phyloP scores from a whole-genome alignment of 2,888 invertebrate genomes.

The Polietes domitor region DNA sequence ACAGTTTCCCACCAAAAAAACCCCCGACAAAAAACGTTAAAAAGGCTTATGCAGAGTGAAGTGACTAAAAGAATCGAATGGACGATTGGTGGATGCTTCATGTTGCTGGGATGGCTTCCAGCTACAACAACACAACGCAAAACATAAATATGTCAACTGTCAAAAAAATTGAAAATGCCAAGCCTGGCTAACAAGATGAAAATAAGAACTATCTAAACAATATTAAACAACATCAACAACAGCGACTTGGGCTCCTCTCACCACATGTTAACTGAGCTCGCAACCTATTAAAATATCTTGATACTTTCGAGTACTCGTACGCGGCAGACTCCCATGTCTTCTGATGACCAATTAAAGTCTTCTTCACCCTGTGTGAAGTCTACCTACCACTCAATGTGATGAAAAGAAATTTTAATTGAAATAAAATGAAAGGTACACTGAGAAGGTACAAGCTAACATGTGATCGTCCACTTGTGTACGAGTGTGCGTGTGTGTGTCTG shows the following conservation, averaged over 20 bases:
- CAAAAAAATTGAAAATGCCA: conserved; percentile 65
- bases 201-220: conserved; percentile 57
- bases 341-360: conserved; percentile 16
- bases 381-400: conserved; percentile 3
- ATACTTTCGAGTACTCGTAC: neutral
- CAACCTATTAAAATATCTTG: neutral
- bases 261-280: neutral
- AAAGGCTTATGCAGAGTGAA: conserved; percentile 3
- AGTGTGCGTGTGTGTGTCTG: neutral
- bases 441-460: too few relatives aligned
- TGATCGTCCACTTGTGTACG: too few relatives aligned
- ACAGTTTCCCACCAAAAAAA: conserved; percentile 64
- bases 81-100: neutral
- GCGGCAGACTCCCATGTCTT: neutral
- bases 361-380: neutral
- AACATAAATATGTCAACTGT: conserved; percentile 68
- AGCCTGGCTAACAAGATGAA: conserved; percentile 63
- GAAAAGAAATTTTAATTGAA: conserved; percentile 31
- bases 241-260: neutral
- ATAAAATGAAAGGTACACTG: conserved; percentile 34
- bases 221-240: conserved; percentile 29
- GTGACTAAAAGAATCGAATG: conserved; percentile 22
- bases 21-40: neutral
- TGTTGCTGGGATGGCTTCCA: conserved; percentile 28
- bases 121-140: conserved; percentile 38